Percentiles rank a stretch among this genome's conserved stretches.
Evolutionary conservation across 2,888 invertebrate species (phyloP).

Genomic region (Spatulosminthurus flaviceps): DNA sequence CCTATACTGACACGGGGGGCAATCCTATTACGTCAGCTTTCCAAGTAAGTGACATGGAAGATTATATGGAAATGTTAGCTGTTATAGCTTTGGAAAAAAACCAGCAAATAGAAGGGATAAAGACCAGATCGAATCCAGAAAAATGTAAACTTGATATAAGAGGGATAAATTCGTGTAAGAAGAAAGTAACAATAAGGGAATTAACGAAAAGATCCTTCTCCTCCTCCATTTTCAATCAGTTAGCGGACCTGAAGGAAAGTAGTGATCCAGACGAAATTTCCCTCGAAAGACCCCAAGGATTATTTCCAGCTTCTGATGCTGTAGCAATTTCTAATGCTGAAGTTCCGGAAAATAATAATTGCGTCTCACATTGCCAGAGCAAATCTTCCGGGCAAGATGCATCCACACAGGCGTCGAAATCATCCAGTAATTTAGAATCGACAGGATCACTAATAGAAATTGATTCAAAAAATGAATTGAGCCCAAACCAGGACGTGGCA

Average conservation of each 20-base stretch:
- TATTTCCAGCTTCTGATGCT: not conserved
- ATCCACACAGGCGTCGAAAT: not conserved
- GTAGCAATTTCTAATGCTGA: not conserved
- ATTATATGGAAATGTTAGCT: constrained; percentile 19
- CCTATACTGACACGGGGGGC: not conserved
- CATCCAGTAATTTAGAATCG: constrained; percentile 1
- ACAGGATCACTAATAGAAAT: not conserved
- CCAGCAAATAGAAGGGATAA: not conserved
- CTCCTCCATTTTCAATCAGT: constrained; percentile 8
- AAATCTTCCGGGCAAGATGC: constrained; percentile 5
- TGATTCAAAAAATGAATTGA: not conserved
- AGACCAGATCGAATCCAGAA: not conserved
- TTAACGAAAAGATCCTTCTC: not conserved
- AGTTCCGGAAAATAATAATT: not conserved
- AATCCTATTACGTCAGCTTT: constrained; percentile 29
- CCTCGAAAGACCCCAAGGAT: not conserved
- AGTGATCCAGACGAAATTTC: not conserved
- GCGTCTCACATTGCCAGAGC: not conserved
- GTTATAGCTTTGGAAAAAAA: constrained; percentile 22
- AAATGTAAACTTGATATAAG: not conserved
- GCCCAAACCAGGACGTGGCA: not conserved
- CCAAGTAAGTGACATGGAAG: constrained; percentile 19
- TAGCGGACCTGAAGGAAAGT: not conserved
- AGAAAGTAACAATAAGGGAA: not conserved
- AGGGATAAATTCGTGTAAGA: not conserved